These are phyloP conservation scores for Nephrotoma flavescens DNA, from an alignment of 2,888 invertebrate genomes.

Conservation along the genomic window DNA sequence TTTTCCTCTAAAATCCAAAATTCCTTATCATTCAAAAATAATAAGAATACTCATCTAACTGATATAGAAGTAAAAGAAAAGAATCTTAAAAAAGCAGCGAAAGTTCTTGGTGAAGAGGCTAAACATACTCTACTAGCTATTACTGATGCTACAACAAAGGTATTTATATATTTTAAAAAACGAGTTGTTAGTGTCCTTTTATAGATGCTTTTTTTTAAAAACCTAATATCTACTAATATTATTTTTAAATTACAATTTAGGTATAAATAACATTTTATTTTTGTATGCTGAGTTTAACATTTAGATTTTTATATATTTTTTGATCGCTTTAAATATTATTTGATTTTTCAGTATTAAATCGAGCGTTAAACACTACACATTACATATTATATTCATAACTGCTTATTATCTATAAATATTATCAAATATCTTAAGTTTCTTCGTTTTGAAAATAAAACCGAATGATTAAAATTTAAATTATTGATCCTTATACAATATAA, in stretches of 20 bases:
- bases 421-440: no score
- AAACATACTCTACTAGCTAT: conserved; percentile 35
- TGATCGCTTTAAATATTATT: no score
- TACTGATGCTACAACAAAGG: conserved; percentile 33
- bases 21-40: background rate
- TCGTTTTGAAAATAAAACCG: no score
- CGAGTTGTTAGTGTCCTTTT: background rate
- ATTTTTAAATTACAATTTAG: background rate
- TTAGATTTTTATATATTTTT: background rate
- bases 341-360: no score
- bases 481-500: no score
- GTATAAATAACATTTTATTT: background rate
- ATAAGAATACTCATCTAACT: conserved; percentile 24
- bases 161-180: conserved; percentile 15
- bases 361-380: no score
- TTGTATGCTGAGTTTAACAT: background rate
- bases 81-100: conserved; percentile 38
- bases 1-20: background rate
- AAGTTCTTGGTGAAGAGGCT: conserved; percentile 38
- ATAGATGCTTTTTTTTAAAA: background rate
- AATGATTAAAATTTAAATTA: no score
- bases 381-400: no score
- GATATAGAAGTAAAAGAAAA: conserved; percentile 31
- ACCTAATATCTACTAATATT: background rate
- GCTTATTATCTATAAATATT: no score